Percentiles rank a stretch among this genome's conserved stretches.
phyloP scores from a whole-genome alignment of 2,888 invertebrate species.

The Halocaridina rubra region DNA sequence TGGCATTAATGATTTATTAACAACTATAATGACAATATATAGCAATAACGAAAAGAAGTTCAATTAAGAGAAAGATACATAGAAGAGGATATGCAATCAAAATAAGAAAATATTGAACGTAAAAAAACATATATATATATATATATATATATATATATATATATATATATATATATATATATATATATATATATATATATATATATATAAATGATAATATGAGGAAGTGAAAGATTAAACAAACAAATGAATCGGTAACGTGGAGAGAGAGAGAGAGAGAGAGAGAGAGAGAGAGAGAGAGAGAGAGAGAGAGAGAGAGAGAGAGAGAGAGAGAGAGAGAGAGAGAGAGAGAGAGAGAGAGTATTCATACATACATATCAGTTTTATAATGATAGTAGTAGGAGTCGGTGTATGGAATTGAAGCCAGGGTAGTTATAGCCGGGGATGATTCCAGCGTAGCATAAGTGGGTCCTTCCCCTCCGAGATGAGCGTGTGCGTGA shows the following conservation, averaged over 20 bases:
- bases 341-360: neutral
- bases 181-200: neutral
- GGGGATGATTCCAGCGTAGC: slow-evolving; percentile 54
- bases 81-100: too few species aligned
- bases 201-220: neutral
- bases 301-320: neutral
- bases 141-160: neutral
- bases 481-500: slow-evolving; percentile 45
- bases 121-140: neutral
- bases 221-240: too few species aligned
- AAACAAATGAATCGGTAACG: too few species aligned
- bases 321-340: slow-evolving; percentile 9
- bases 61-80: too few species aligned
- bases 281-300: neutral
- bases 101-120: too few species aligned
- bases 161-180: neutral
- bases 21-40: too few species aligned
- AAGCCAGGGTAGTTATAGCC: slow-evolving; percentile 48
- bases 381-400: slow-evolving; percentile 46
- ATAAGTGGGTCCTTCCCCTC: slow-evolving; percentile 47
- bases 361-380: neutral
- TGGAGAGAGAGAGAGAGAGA: too few species aligned
- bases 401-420: slow-evolving; percentile 27
- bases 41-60: too few species aligned
- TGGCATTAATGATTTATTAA: too few species aligned